These are phyloP conservation scores for Littorina saxatilis DNA, from an alignment of 1,140 invertebrate genomes.

Conservation along the genomic window DNA sequence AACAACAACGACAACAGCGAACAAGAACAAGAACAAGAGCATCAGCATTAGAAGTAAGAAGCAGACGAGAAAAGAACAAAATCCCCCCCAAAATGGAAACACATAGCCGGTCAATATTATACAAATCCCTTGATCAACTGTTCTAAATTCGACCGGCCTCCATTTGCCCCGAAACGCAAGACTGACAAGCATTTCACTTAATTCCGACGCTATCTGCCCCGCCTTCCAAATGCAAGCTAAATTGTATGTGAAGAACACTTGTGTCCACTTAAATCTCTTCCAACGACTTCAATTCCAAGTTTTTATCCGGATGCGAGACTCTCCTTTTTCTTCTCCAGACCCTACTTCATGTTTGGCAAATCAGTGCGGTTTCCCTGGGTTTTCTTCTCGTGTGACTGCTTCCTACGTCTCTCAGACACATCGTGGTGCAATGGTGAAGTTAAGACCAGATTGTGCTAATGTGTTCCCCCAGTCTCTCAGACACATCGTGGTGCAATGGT, in stretches of 20 bases:
- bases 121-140: neutral
- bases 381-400: neutral
- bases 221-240: conserved; percentile 8
- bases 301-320: conserved; percentile 5
- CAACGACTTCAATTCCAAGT: conserved; percentile 23
- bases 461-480: too few relatives aligned
- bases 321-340: neutral
- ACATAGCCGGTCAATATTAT: too few relatives aligned
- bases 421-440: too few relatives aligned
- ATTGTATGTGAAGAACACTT: conserved; percentile 19
- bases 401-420: neutral
- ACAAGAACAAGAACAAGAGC: too few relatives aligned
- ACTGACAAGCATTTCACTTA: neutral
- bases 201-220: conserved; percentile 8
- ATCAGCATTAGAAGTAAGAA: too few relatives aligned
- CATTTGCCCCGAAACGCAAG: neutral
- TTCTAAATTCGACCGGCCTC: neutral
- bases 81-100: too few relatives aligned
- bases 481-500: too few relatives aligned
- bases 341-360: conserved; percentile 24
- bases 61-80: too few relatives aligned
- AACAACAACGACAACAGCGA: too few relatives aligned
- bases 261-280: conserved; percentile 17
- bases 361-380: conserved; percentile 12
- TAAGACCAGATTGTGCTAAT: too few relatives aligned